Percentiles rank a stretch among this genome's conserved stretches.
These are phyloP conservation scores for Falco novaeseelandiae DNA, from an alignment of 2,797 vertebrate genomes.

Conservation along the genomic window DNA sequence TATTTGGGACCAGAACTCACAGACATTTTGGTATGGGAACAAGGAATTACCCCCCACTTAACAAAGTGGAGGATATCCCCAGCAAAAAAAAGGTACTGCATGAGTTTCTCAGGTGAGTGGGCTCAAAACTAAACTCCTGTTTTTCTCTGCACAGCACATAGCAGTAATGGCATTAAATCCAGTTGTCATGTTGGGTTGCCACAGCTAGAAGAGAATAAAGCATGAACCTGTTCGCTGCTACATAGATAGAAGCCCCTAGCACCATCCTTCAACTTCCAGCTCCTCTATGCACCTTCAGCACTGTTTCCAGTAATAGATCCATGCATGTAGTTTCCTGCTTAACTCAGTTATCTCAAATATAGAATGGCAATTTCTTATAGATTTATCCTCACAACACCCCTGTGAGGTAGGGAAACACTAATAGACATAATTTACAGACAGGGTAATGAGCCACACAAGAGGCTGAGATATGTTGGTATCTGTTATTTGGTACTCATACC, in stretches of 20 bases:
- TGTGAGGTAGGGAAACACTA: constrained; percentile 47
- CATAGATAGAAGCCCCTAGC: neutral
- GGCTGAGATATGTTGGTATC: neutral
- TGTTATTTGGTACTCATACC: neutral
- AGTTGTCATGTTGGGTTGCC: neutral
- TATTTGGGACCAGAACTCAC: neutral
- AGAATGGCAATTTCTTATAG: neutral
- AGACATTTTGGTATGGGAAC: neutral
- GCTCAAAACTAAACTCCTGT: neutral
- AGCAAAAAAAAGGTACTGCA: neutral
- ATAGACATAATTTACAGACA: neutral
- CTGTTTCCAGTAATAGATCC: neutral
- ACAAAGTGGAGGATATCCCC: neutral
- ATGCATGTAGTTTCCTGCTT: neutral
- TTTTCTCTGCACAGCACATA: neutral
- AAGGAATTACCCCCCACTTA: neutral
- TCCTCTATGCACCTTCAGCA: neutral
- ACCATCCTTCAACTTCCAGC: neutral
- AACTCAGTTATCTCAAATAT: neutral
- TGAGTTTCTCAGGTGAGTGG: neutral
- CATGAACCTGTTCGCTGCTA: neutral
- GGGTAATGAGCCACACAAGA: neutral
- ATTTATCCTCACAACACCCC: constrained; percentile 56
- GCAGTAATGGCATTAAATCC: neutral
- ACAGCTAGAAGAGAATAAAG: neutral